These are phyloP conservation scores for Euspilapteryx auroguttella DNA, from an alignment of 2,888 invertebrate genomes.

Conservation along the genomic window DNA sequence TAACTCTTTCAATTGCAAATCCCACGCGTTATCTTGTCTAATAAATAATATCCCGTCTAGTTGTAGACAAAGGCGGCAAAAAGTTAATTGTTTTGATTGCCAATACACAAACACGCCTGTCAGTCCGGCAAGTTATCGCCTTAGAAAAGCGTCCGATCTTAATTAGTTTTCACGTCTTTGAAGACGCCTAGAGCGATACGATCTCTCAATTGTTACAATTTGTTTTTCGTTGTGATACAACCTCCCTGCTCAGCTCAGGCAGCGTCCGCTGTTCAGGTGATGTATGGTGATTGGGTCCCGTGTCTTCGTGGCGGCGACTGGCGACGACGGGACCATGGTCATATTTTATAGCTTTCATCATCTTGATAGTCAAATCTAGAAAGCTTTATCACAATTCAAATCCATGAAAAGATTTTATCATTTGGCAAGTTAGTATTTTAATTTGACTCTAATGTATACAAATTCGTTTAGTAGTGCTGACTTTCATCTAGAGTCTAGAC, in stretches of 20 bases:
- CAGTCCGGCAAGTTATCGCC: conserved; percentile 49
- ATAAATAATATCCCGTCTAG: conserved; percentile 21
- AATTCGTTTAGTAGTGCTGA: no score
- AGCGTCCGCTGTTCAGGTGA: conserved; percentile 27
- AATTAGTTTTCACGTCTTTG: conserved; percentile 59
- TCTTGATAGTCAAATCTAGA: no score
- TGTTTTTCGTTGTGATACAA: conserved; percentile 28
- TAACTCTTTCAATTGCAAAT: neutral
- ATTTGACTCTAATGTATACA: no score
- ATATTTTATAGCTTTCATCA: no score
- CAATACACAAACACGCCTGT: conserved; percentile 48
- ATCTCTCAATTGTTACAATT: conserved; percentile 56
- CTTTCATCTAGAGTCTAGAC: no score
- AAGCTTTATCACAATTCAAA: no score
- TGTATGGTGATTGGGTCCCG: conserved; percentile 58
- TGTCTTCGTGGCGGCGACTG: no score
- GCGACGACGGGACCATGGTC: no score
- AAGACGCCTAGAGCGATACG: conserved; percentile 53
- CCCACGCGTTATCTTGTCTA: neutral
- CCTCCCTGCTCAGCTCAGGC: neutral
- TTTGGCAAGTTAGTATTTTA: no score
- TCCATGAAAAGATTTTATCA: no score
- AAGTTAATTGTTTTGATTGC: conserved; percentile 60
- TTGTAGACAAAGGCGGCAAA: conserved; percentile 34
- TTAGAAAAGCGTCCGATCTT: conserved; percentile 57